These are phyloP conservation scores for Conger conger DNA, from an alignment of 2,113 vertebrate species.

Conservation along the genomic window DNA sequence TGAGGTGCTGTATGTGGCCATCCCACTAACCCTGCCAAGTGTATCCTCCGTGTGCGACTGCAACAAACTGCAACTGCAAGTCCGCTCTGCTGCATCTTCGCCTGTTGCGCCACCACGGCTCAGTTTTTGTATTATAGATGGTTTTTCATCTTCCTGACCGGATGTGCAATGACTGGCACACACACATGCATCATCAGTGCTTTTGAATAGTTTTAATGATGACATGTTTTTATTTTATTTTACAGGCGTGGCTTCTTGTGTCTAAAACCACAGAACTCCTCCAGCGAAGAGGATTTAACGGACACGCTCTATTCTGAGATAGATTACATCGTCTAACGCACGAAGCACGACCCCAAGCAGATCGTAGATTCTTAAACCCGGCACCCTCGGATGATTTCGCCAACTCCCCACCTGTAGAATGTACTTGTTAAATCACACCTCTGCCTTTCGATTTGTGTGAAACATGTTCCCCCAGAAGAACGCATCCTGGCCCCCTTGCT, in stretches of 20 bases:
- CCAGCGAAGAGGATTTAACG: constrained; percentile 26
- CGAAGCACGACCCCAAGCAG: not conserved
- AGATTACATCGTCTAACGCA: constrained; percentile 19
- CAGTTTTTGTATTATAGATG: not conserved
- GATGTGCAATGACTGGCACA: not conserved
- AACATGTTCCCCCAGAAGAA: not conserved
- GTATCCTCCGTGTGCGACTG: no score
- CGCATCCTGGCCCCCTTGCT: no score
- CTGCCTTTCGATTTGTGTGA: not conserved
- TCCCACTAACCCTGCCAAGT: no score
- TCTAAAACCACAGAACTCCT: constrained; percentile 15
- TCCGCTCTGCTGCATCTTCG: no score
- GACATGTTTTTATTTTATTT: not conserved
- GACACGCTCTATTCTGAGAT: constrained; percentile 24
- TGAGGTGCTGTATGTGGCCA: no score
- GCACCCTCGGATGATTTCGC: not conserved
- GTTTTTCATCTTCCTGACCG: not conserved
- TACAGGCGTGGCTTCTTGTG: constrained; percentile 21
- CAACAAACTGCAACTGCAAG: no score
- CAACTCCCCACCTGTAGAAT: not conserved
- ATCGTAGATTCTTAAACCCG: not conserved
- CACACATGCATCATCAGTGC: no score
- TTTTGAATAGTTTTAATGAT: not conserved
- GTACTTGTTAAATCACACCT: not conserved
- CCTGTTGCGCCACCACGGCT: no score